These are phyloP conservation scores for Fistularia commersonii DNA, from an alignment of 2,797 vertebrate genomes.

Conservation along the genomic window DNA sequence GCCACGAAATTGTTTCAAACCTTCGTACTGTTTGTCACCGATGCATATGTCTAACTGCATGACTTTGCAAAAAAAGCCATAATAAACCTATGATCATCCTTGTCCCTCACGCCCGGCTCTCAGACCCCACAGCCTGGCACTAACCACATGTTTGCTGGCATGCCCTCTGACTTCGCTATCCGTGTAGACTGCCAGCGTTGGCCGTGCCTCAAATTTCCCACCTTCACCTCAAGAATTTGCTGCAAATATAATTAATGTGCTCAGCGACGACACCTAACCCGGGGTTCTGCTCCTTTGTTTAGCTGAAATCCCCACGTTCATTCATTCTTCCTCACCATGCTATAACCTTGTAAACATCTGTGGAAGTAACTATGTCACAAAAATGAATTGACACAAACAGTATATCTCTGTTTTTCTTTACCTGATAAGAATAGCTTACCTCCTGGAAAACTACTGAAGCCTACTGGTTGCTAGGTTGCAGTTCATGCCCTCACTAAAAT, in stretches of 20 bases:
- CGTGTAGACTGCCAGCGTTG: conserved; percentile 55
- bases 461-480: conserved; percentile 22
- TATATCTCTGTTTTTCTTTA: conserved; percentile 10
- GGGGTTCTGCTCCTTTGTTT: conserved; percentile 22
- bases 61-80: conserved; percentile 59
- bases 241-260: conserved; percentile 62
- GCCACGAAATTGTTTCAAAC: too few species aligned
- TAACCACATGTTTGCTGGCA: conserved; percentile 57
- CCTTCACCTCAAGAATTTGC: conserved; percentile 54
- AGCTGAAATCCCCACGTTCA: conserved; percentile 9
- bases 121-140: conserved; percentile 54
- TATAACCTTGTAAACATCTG: conserved; percentile 66
- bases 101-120: conserved; percentile 35
- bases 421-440: conserved; percentile 26
- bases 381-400: conserved; percentile 17
- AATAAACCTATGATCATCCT: conserved; percentile 55
- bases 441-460: conserved; percentile 18
- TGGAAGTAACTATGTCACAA: conserved; percentile 36
- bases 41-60: conserved; percentile 27
- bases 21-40: conserved; percentile 13
- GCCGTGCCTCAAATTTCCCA: conserved; percentile 48
- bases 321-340: conserved; percentile 33
- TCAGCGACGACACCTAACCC: conserved; percentile 31
- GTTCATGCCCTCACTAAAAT: conserved; percentile 39
- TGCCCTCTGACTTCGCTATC: conserved; percentile 59